Evolutionary conservation across 2,797 vertebrate genomes (phyloP), one percentile per base, ranked within the genome.

Genomic region (Lepilemur septentrionalis): DNA sequence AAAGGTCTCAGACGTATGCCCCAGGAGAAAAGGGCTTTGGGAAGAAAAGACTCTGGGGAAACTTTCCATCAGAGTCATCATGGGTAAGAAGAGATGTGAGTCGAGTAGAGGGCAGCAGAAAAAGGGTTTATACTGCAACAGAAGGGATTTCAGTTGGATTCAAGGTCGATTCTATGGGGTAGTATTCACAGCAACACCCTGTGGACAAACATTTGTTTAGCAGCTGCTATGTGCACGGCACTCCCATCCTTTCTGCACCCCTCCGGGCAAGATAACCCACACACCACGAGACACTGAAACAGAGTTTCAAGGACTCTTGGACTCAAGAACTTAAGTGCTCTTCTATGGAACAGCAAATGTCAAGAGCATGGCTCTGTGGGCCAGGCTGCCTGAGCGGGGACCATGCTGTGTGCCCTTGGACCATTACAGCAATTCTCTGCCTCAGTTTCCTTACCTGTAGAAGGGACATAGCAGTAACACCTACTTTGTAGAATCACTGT

Each of bases 391-490:
- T 46, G 35, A 83, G 48, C 2, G 38, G 17, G 35, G 72, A 86
- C 41, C 18, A 86, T 0, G 17, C 15, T 15, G 7, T 25, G 23
- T 46, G 18, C n/a, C 75, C 32, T 18, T 57, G 25, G 23, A 67
- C 57, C 63, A 46, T 69, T 25, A 32, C 2, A 50, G 12, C 23
- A 32, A 17, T 28, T 70, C 30, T 78, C 48, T 83, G 43, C 15
- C 75, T 95, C 52, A n/a, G 75, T 69, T 94, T 84, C 25, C 61
- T 70, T 55, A 76, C 22, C 61, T 72, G 17, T 86, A 72, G 55
- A 88, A 46, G 46, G 38, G 86, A 41, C 15, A 28, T 1, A 43
- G 43, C 32, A 35, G 3, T 48, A 28, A 61, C 12, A 79, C 15
- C 28, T 41, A 67, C 30, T 57, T 86, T 2, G 6, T 6, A 57